Evolutionary conservation across 2,113 vertebrate species (phyloP).

Genomic region (Leiothrix lutea): DNA sequence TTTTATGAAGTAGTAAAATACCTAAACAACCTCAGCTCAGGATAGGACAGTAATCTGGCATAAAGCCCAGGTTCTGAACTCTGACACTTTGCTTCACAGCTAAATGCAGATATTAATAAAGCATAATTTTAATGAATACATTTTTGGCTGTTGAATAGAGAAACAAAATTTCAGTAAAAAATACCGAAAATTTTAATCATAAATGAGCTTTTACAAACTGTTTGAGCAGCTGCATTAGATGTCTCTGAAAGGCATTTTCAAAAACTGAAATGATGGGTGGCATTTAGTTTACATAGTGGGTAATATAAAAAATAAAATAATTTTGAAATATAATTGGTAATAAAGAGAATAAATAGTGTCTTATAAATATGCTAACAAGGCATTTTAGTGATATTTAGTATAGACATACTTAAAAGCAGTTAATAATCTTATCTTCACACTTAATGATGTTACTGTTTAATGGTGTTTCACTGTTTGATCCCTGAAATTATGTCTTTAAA

Average conservation of each 20-base stretch:
- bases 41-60: neutral
- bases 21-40: neutral
- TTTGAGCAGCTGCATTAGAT: conserved; percentile 19
- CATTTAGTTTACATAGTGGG: conserved; percentile 56
- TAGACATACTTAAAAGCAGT: conserved; percentile 32
- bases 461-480: conserved; percentile 4
- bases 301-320: conserved; percentile 44
- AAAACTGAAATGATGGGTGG: conserved; percentile 41
- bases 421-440: conserved; percentile 53
- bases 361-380: conserved; percentile 57
- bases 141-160: conserved; percentile 7
- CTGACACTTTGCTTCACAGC: neutral
- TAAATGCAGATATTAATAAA: neutral
- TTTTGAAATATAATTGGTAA: conserved; percentile 49
- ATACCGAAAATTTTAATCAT: conserved; percentile 1
- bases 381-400: conserved; percentile 37
- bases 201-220: conserved; percentile 24
- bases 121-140: conserved; percentile 29
- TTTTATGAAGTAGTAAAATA: neutral
- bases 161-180: conserved; percentile 7
- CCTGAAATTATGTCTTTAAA: conserved; percentile 28
- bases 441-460: conserved; percentile 13
- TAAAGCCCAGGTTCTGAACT: neutral
- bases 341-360: conserved; percentile 56
- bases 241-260: conserved; percentile 25